These are phyloP conservation scores for honey bee (Apis mellifera) DNA, from an alignment of 1,140 invertebrate species.

Conservation along the genomic window DNA sequence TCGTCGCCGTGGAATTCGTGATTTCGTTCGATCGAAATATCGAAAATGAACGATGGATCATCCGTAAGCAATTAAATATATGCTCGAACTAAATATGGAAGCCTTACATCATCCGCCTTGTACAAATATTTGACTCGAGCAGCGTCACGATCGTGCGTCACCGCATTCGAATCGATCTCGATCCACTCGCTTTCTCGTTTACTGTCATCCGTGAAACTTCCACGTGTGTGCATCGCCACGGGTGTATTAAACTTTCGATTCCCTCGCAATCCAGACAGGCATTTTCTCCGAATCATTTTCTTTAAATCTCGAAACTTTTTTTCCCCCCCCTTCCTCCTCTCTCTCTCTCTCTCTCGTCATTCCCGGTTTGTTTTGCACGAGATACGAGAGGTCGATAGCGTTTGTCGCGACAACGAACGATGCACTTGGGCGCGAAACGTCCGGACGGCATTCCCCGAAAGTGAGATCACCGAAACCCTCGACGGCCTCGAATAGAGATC, in stretches of 20 bases:
- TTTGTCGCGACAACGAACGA: conserved; percentile 69
- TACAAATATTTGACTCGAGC: not conserved
- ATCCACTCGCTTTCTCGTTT: no score
- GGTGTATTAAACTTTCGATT: no score
- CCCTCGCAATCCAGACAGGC: no score
- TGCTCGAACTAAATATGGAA: not conserved
- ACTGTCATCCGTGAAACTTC: no score
- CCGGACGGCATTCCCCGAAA: conserved; percentile 76
- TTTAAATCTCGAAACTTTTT: not conserved
- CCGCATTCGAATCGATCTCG: not conserved
- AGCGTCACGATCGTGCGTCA: conserved; percentile 45
- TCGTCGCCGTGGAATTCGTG: no score
- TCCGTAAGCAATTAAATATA: not conserved
- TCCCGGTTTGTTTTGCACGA: conserved; percentile 35
- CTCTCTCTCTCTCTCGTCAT: no score
- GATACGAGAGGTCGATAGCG: conserved; percentile 62
- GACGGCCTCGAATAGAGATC: conserved; percentile 41
- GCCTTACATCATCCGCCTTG: conserved; percentile 28
- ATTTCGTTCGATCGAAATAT: no score
- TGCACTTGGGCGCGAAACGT: conserved; percentile 75
- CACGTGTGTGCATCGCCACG: no score
- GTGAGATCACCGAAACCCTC: conserved; percentile 75
- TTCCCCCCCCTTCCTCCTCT: not conserved
- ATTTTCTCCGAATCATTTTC: no score
- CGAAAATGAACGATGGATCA: no score